Base-by-base conservation (phyloP, 2,797 vertebrate genomes). In the Pogonophryne albipinna region DNA sequence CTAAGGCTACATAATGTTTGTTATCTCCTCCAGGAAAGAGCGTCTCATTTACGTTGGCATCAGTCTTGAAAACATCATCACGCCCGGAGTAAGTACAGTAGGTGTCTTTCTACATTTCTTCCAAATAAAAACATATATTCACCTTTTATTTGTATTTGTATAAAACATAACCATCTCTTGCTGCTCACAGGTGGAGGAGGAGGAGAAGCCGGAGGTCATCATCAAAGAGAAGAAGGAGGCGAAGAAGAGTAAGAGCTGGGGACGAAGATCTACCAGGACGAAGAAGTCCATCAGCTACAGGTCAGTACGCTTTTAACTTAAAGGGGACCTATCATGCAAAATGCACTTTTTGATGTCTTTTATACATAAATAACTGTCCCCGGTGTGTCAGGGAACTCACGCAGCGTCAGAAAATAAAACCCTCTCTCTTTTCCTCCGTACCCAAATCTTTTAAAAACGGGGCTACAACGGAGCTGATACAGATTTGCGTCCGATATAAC, bases 21-120 rank as follows among this genome's bases (percentile, higher is more conserved):
- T 59, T 14, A 1, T 70, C 62, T 84, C 75, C 45, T 74, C 17
- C 74, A 96, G 95, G 90, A 96, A 99, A 94, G 98, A 99, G 86
- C 96, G 98, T 14, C 91, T 99, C 44, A 97, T 99, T 59, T 99
- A 99, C 1, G 98, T 99, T 49, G 98, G 98, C 71, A 99, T 99
- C 91, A 99, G 97, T 70, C 93, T 99, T 17, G 98, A 99, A 87
- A 99, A 99, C 94, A 99, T 99, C 92, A 99, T 99, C 90, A 91
- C 96, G 17, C 97, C 98, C 16, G 93, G 96, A 51, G 98, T 99
- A 92, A 95, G 97, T 89, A 46, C 45, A 15, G 2, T 0, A 0
- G 12, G 27, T 42, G 10, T 17, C 4, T 14, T 55, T 15, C 14
- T n/a, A 1, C 0, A 0, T 53, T 53, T 15, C 16, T 19, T 0